These are phyloP conservation scores for Philonicus albiceps DNA, from an alignment of 2,888 invertebrate genomes.

Conservation along the genomic window DNA sequence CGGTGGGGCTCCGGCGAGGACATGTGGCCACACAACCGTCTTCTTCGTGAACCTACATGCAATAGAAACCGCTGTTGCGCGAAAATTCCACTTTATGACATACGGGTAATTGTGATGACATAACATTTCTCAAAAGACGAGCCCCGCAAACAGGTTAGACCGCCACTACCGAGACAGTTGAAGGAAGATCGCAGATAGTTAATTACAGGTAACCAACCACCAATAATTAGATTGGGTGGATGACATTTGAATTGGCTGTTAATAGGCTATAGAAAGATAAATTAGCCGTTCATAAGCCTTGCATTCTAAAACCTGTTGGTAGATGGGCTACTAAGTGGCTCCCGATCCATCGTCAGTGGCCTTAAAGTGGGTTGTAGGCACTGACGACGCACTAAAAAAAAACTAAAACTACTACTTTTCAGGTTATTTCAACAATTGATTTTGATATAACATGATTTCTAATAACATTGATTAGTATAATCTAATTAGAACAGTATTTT, in stretches of 20 bases:
- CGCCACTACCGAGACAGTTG: not conserved
- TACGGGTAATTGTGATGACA: not conserved
- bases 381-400: too few species aligned
- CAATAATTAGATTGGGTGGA: slow-evolving; percentile 10
- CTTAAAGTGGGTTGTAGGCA: not conserved
- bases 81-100: not conserved
- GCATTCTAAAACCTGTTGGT: not conserved
- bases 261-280: not conserved
- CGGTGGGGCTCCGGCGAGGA: not conserved
- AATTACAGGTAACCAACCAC: slow-evolving; percentile 6
- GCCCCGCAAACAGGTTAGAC: not conserved
- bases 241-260: slow-evolving; percentile 5
- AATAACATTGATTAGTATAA: too few species aligned
- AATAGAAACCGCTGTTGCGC: slow-evolving; percentile 11
- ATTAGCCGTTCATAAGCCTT: slow-evolving; percentile 5
- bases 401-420: too few species aligned
- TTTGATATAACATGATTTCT: too few species aligned
- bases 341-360: not conserved
- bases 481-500: too few species aligned
- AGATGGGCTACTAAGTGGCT: not conserved
- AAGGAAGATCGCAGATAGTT: slow-evolving; percentile 7
- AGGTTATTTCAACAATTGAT: too few species aligned
- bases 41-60: not conserved
- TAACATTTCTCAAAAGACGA: not conserved
- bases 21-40: not conserved